Percentiles rank a stretch among this genome's conserved stretches.
Evolutionary conservation across 35 echinoderm and acorn worm genomes (phyloP).

Genomic region (Ophioderma brevispina): DNA sequence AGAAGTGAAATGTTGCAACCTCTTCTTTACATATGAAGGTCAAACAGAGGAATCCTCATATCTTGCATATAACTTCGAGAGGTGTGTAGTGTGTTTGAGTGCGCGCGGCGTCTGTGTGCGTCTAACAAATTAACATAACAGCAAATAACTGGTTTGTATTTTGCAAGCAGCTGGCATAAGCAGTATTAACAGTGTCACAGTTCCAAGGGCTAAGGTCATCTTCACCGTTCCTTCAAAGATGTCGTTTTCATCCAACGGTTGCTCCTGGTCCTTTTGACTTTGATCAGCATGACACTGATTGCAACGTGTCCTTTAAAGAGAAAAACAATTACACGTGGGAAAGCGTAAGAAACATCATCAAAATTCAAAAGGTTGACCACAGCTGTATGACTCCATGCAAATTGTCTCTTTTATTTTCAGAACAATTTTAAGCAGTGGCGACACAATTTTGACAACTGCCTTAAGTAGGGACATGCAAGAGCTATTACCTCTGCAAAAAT

Average conservation of each 20-base stretch:
- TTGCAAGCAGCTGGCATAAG: too few species aligned
- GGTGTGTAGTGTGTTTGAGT: too few species aligned
- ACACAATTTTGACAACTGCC: too few species aligned
- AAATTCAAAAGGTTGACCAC: neutral
- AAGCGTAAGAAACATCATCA: neutral
- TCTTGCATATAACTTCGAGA: too few species aligned
- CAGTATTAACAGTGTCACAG: neutral
- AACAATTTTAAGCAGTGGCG: neutral
- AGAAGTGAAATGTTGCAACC: too few species aligned
- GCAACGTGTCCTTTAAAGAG: constrained; percentile 65
- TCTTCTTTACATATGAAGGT: too few species aligned
- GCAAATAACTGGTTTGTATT: too few species aligned
- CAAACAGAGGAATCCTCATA: too few species aligned
- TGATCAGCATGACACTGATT: constrained; percentile 22
- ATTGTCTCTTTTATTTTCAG: neutral
- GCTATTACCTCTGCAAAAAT: neutral
- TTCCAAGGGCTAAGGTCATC: constrained; percentile 67
- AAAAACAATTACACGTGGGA: constrained; percentile 3
- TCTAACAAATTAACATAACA: too few species aligned
- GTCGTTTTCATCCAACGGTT: constrained; percentile 75
- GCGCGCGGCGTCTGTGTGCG: too few species aligned
- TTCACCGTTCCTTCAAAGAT: constrained; percentile 87
- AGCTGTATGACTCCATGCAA: neutral
- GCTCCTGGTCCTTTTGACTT: constrained; percentile 39
- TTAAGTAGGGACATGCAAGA: neutral